Evolutionary conservation across 2,888 invertebrate genomes (phyloP), one percentile per base, ranked within the genome.

Genomic region (Cryptus viduatorius): DNA sequence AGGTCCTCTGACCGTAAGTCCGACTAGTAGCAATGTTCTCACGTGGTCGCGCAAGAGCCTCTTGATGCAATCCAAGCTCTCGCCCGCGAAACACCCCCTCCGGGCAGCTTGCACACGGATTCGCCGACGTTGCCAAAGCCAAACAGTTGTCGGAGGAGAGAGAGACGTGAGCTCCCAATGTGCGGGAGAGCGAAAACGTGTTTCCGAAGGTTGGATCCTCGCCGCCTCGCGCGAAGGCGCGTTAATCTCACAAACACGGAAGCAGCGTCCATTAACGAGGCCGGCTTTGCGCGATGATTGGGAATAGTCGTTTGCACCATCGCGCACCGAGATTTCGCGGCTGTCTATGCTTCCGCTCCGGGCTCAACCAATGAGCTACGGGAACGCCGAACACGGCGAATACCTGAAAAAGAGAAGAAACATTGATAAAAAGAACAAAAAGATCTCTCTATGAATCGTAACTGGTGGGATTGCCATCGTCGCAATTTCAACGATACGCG

Each of bases 241-340:
- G 85, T 82, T 89, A 89, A 90, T 90, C 87, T 87, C 79, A 81
- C 83, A 86, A 88, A 88, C 83, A 83, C 80, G 68, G 72, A 68
- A 24, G 79, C 79, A 72, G 88, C 85, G 83, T 87, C 83, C 87
- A 86, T 87, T 89, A 88, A 87, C 82, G 79, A 77, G 1, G 56
- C 48, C 76, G 79, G 88, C 86, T 88, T 90, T 90, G 85, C 82
- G 85, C 88, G 87, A 89, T 91, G 89, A 91, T 90, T 89, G 88
- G 87, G 86, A 89, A 88, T 88, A 85, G 84, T 84, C 81, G 88
- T 80, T 76, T 19, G 68, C 59, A 19, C 16, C 16, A 16, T 65
- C 10, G 46, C 73, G 76, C 53, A 61, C 48, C 65, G 64, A 59
- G 65, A n/a, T 78, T 67, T 65, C 77, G 65, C 48, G 42, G 29